A percentile compares a stretch with the other conserved stretches of the same genome.
These are phyloP conservation scores for Naja naja DNA, from an alignment of 2,113 vertebrate genomes.

Conservation along the genomic window DNA sequence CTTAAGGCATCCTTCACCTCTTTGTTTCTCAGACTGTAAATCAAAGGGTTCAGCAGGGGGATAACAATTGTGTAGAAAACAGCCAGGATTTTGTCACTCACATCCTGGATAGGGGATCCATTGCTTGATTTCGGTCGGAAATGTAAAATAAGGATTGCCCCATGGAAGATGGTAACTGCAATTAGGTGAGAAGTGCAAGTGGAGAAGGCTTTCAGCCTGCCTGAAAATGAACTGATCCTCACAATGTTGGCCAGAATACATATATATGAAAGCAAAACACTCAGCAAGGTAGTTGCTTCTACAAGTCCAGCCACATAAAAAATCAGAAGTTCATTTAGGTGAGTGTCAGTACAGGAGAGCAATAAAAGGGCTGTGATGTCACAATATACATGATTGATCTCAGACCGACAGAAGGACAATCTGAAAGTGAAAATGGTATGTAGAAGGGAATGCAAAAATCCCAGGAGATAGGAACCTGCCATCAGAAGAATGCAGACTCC, in stretches of 20 bases:
- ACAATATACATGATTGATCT: slow-evolving; percentile 43
- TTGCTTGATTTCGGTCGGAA: slow-evolving; percentile 23
- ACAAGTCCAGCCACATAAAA: slow-evolving; percentile 41
- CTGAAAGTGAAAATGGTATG: slow-evolving; percentile 35
- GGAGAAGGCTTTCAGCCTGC: slow-evolving; percentile 38
- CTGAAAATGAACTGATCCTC: slow-evolving; percentile 17
- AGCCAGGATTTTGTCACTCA: slow-evolving; percentile 34
- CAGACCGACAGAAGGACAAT: slow-evolving; percentile 21
- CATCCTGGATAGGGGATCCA: neutral
- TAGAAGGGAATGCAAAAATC: slow-evolving; percentile 38
- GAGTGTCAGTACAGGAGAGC: slow-evolving; percentile 31
- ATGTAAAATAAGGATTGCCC: slow-evolving; percentile 43
- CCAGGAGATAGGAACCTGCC: slow-evolving; percentile 7
- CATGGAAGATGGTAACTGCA: slow-evolving; percentile 36
- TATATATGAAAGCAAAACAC: slow-evolving; percentile 31
- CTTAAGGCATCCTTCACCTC: neutral
- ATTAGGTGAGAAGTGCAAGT: slow-evolving; percentile 27
- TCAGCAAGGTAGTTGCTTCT: slow-evolving; percentile 34
- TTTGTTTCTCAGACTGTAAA: slow-evolving; percentile 23
- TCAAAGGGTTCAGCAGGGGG: slow-evolving; percentile 17
- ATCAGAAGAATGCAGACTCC: slow-evolving; percentile 4
- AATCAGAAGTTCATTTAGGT: slow-evolving; percentile 35
- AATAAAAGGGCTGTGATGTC: slow-evolving; percentile 36
- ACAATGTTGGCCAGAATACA: slow-evolving; percentile 22
- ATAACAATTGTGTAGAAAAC: slow-evolving; percentile 8